Percentiles rank a stretch among this genome's conserved stretches.
phyloP scores from a whole-genome alignment of 2,113 vertebrate genomes.

The Heterochromis multidens region DNA sequence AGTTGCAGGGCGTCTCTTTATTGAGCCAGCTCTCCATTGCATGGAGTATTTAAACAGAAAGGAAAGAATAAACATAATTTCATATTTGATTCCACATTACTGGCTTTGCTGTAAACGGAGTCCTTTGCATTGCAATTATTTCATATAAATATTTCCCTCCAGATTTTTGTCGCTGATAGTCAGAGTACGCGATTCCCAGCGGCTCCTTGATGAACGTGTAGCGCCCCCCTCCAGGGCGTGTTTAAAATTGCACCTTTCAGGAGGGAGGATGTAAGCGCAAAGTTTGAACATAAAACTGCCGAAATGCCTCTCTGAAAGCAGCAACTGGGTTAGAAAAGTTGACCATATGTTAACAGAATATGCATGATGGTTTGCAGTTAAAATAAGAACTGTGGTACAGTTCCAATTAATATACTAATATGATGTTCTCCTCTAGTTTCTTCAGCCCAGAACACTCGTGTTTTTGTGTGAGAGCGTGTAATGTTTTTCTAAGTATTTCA shows the following conservation, averaged over 20 bases:
- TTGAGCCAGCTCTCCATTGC: neutral
- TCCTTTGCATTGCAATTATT: neutral
- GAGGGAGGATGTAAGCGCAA: neutral
- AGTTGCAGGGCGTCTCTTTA: neutral
- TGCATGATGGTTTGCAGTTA: neutral
- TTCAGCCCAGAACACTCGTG: neutral
- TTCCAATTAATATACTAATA: neutral
- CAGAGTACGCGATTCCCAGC: neutral
- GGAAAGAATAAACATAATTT: neutral
- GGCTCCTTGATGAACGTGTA: neutral
- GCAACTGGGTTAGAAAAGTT: neutral
- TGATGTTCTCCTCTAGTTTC: neutral
- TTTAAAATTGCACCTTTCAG: constrained; percentile 1
- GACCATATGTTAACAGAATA: neutral
- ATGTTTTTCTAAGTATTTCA: neutral
- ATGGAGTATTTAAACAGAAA: neutral
- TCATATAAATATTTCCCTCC: neutral
- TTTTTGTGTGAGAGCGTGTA: neutral
- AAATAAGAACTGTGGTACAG: neutral
- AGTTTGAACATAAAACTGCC: neutral
- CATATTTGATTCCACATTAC: neutral
- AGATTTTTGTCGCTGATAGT: neutral
- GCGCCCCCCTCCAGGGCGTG: constrained; percentile 31
- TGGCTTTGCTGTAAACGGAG: neutral
- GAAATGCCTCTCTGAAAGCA: neutral